phyloP scores from a whole-genome alignment of 2,797 vertebrate species.

The Gallinago stenura region DNA sequence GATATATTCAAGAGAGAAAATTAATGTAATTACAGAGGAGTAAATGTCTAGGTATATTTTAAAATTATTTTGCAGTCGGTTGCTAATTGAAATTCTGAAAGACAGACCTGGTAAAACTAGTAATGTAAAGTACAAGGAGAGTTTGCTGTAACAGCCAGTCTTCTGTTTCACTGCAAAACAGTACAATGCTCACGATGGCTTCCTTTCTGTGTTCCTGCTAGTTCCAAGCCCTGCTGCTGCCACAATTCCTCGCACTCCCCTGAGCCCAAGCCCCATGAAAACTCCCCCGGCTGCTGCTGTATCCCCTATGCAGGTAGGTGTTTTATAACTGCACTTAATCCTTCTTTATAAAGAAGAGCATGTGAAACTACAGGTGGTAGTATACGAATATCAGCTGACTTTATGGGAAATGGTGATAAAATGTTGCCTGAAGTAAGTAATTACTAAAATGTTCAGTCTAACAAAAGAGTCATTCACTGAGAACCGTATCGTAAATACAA shows the following conservation, averaged over 20 bases:
- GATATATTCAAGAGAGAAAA: conserved; percentile 10
- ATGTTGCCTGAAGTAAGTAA: neutral
- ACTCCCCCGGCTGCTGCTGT: conserved; percentile 95
- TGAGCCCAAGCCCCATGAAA: conserved; percentile 97
- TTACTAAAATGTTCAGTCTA: neutral
- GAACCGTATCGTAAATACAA: neutral
- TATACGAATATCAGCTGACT: neutral
- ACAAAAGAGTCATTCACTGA: neutral
- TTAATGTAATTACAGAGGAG: conserved; percentile 31
- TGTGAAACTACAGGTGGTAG: neutral
- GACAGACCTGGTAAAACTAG: conserved; percentile 11
- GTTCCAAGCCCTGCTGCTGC: conserved; percentile 81
- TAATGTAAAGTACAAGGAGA: neutral
- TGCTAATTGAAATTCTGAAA: conserved; percentile 48
- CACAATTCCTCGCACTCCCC: conserved; percentile 90
- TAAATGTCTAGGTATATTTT: conserved; percentile 32
- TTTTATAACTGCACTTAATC: neutral
- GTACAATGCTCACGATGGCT: neutral
- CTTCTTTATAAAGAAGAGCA: neutral
- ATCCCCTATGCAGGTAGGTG: conserved; percentile 92
- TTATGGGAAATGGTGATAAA: neutral
- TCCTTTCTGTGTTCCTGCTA: conserved; percentile 28
- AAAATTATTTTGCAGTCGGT: conserved; percentile 25
- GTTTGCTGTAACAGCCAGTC: neutral
- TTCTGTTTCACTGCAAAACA: neutral